phyloP scores from a whole-genome alignment of 2,797 vertebrate genomes.

The Telmatherina bonti region DNA sequence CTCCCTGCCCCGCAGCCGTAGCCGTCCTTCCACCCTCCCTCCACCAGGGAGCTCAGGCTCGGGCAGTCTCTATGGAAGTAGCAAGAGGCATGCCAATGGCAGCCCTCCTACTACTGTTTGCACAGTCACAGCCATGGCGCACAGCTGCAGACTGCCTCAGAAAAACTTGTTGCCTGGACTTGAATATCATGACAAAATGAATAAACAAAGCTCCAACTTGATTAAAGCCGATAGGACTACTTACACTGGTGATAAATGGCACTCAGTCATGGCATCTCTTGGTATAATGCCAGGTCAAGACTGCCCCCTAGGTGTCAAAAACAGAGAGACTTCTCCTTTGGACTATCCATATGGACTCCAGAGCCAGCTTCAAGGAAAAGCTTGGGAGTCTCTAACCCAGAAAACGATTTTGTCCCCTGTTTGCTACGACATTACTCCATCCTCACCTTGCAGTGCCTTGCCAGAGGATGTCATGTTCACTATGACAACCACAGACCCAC shows the following conservation, averaged over 20 bases:
- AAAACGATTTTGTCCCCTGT: constrained; percentile 70
- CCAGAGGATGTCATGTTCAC: constrained; percentile 65
- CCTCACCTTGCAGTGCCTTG: constrained; percentile 78
- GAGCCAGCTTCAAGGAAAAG: constrained; percentile 65
- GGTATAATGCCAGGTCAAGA: constrained; percentile 84
- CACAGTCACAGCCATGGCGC: constrained; percentile 67
- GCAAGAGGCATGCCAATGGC: constrained; percentile 62
- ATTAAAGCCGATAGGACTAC: constrained; percentile 63
- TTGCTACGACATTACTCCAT: constrained; percentile 65
- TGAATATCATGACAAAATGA: constrained; percentile 69
- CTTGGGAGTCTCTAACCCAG: constrained; percentile 70
- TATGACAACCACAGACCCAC: constrained; percentile 82
- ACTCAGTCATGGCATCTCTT: constrained; percentile 82
- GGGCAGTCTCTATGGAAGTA: constrained; percentile 75
- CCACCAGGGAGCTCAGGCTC: constrained; percentile 64
- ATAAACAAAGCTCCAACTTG: constrained; percentile 62
- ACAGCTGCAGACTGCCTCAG: constrained; percentile 62
- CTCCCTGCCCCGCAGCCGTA: constrained; percentile 84
- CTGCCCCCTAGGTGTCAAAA: constrained; percentile 62
- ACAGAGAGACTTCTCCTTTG: constrained; percentile 69
- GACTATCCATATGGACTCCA: constrained; percentile 78
- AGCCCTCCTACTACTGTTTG: constrained; percentile 59
- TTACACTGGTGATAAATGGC: constrained; percentile 74
- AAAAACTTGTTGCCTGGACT: constrained; percentile 57
- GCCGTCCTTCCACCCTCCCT: constrained; percentile 80